Base-by-base conservation (phyloP, 2,797 vertebrate genomes). In the Sebastes taczanowskii region DNA sequence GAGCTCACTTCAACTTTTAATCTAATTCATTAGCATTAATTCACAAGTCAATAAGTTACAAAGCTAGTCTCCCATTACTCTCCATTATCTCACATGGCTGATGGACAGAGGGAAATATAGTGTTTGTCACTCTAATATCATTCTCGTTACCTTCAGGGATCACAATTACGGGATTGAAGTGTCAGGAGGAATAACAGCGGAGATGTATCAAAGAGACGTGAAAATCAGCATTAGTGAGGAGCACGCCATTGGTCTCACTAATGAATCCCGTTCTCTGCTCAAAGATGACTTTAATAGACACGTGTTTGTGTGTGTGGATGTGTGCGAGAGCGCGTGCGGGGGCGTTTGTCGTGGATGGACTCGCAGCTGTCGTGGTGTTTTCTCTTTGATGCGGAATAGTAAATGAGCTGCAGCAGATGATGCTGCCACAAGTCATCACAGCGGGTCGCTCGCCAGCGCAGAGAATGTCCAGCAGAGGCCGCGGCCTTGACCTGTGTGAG, bases 341-440 rank as follows among this genome's bases (percentile, higher is more conserved):
- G 77, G 66, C 72, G 85, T 81, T 88, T 85, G 83, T 79, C 84
- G 82, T 89, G 87, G 88, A 92, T 78, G 88, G 87, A 89, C 88
- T 82, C 78, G 81, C 83, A 88, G 90, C 80, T 89, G 85, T 71
- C 68, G 55, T 60, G 82, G 74, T 81, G 83, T 82, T 90, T 86
- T 84, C 81, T 83, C 91, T 94, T 95, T 95, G 92, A 95, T 91
- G 92, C 78, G 1, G 34, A 83, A 79, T 80, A 81, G 89, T 91
- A 93, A 95, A 93, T 90, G 83, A 91, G 89, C 87, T 74, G 89
- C 87, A 83, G 89, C 86, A 88, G 92, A 90, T 90, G 86, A 92
- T 58, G 67, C 73, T 78, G 86, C 92, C 90, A 80, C 89, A 69
- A 92, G 89, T 76, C 82, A 34, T 87, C 91, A 58, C 94, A 91